Evolutionary conservation across 1,140 invertebrate species (phyloP), one percentile per base, ranked within the genome.

Genomic region (Eurosta solidaginis): DNA sequence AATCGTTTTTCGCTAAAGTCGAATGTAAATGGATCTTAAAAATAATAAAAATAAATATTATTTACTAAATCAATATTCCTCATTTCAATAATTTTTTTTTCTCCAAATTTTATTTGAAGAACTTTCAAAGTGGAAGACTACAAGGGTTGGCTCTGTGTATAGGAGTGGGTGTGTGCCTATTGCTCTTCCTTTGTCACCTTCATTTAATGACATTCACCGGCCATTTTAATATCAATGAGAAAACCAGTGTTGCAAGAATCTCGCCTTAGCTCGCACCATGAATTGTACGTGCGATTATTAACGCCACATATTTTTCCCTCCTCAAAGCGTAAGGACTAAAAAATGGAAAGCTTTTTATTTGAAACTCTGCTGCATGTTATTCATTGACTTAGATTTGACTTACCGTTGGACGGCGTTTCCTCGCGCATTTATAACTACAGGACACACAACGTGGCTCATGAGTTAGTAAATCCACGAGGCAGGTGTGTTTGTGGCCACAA

Each of bases 251-350:
- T 90, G 87, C 96, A 98, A 0, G 95, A 92, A 81, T 94, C 93
- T 81, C 93, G 91, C 82, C 94, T 92, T 91, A 97, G 93, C 80
- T 96, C 92, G 89, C 96, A 97, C 93, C 94, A 96, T 50, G 94
- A 96, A 29, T 91, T 89, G 88, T 97, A 97, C 1, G 95, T 96
- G 80, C 91, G 91, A 81, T 94, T 93, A 88, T 97, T 95, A 68
- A 91, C 91, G 74, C 94, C 95, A 89, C 96, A 97, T 52, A 97
- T 83, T 81, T 87, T 85, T 12, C 82, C 83, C 33, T 79, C 79
- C 73, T 82, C 73, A 27, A 80, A 82, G 27, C 78, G 79, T 14
- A 74, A 42, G 29, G 47, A 59, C 68, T 79, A 68, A 2, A 74
- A 78, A 29, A 33, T 47, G 50, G 52, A 73, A 77, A 33, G n/a